Evolutionary conservation across 2,888 invertebrate species (phyloP).

Genomic region (Salticus scenicus): DNA sequence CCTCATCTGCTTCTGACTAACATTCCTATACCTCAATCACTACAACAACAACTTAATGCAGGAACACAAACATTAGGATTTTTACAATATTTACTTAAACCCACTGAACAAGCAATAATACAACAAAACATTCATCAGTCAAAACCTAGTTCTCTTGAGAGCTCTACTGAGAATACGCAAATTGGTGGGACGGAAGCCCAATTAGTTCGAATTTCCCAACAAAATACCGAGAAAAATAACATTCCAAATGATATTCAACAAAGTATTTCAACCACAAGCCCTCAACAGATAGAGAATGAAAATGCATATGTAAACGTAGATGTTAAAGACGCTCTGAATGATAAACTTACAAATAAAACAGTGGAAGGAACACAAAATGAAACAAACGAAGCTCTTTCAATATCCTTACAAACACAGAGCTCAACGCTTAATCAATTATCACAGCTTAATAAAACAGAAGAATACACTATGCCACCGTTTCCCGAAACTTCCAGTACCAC

Average conservation of each 20-base stretch:
- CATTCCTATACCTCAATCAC: slow-evolving; percentile 58
- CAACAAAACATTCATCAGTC: not conserved
- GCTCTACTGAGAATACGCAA: no score
- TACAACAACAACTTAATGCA: slow-evolving; percentile 52
- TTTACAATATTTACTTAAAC: slow-evolving; percentile 37
- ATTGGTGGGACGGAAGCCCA: not conserved
- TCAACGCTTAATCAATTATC: not conserved
- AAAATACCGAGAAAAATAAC: not conserved
- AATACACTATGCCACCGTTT: slow-evolving; percentile 32
- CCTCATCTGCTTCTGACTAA: slow-evolving; percentile 47
- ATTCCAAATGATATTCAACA: not conserved
- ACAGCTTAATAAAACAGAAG: not conserved
- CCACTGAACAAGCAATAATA: slow-evolving; percentile 26
- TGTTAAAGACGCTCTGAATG: not conserved
- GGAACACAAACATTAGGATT: slow-evolving; percentile 58
- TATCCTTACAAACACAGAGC: not conserved
- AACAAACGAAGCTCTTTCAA: not conserved
- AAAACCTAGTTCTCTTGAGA: not conserved
- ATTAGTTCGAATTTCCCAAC: not conserved
- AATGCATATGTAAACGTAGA: not conserved
- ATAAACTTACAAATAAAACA: not conserved
- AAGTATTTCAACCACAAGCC: slow-evolving; percentile 4
- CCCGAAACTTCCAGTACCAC: slow-evolving; percentile 6
- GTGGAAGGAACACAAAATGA: not conserved
- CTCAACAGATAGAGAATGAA: not conserved